Conservation (phyloP, 2,797 vertebrate species). For the Lagorchestes hirsutus region DNA sequence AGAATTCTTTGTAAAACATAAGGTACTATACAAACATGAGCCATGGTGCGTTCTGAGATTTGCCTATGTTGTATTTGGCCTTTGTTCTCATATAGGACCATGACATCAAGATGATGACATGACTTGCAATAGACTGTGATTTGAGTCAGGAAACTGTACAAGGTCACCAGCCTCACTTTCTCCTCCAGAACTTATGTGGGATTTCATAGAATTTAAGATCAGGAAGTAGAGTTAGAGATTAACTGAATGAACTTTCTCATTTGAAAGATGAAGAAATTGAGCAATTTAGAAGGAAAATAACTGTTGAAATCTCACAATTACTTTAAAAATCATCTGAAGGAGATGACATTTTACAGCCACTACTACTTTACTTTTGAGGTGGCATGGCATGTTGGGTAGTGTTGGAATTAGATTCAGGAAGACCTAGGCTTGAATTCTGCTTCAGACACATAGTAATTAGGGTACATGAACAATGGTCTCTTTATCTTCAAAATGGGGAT, state of each 20-base stretch:
- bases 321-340: background rate
- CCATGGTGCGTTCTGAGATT: background rate
- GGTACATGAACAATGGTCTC: background rate
- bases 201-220: background rate
- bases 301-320: background rate
- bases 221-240: background rate
- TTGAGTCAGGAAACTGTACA: no score
- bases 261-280: background rate
- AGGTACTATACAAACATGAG: background rate
- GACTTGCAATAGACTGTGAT: no score
- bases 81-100: no score
- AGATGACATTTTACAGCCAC: background rate
- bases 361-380: background rate
- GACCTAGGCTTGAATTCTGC: background rate
- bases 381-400: background rate
- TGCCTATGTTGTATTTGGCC: background rate
- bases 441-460: background rate
- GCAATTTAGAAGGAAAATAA: background rate
- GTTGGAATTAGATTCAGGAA: background rate
- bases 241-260: background rate
- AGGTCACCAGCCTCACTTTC: no score
- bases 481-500: background rate
- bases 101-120: no score
- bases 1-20: background rate
- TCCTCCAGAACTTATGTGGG: no score